Evolutionary conservation across 2,888 invertebrate species (phyloP), one percentile per base, ranked within the genome.

Genomic region (Xanthorhoe spadicearia): DNA sequence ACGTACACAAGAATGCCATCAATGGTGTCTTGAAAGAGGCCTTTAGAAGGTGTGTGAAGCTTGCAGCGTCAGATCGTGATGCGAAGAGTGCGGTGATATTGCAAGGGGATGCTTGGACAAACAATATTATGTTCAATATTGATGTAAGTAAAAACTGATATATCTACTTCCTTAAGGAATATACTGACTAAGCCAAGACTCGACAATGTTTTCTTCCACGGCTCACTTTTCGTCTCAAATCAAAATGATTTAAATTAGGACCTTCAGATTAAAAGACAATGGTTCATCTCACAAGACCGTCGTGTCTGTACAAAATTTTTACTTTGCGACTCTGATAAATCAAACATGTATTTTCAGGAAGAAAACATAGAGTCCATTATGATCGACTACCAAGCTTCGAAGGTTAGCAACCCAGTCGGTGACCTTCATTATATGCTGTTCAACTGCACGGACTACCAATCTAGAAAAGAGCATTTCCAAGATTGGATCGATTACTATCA

Each of bases 51-150:
- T 28, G 19, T 8, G 56, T 48, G 0, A 72, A 73, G 58, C 10
- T 80, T 5, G 64, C 77, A 52, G 70, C 68, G 6, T 52, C 63
- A 4, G 74, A 74, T 2, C 71, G 43, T 32, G 63, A 73, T 6
- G 61, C 76, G 5, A 79, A 78, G 49, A 68, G 77, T 69, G 73
- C 73, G 2, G 73, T 83, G 0, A 76, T 84, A 23, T 73, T 70
- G 35, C 84, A 84, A 60, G 83, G 84, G 43, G 84, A 84, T 50
- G 65, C 74, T 32, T 84, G 84, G 84, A 79, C 76, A 0, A 85
- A 83, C 48, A 85, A 85, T 51, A 73, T 85, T n/a, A 72, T 85
- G 73, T 85, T 81, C 61, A 77, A 74, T 58, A 69, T 76, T 55
- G 63, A 80, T 52, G 76, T 76, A 56, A 74, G 74, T 71, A 64